Base-by-base conservation (phyloP, 2,888 invertebrate species). In the Chloromyia formosa region DNA sequence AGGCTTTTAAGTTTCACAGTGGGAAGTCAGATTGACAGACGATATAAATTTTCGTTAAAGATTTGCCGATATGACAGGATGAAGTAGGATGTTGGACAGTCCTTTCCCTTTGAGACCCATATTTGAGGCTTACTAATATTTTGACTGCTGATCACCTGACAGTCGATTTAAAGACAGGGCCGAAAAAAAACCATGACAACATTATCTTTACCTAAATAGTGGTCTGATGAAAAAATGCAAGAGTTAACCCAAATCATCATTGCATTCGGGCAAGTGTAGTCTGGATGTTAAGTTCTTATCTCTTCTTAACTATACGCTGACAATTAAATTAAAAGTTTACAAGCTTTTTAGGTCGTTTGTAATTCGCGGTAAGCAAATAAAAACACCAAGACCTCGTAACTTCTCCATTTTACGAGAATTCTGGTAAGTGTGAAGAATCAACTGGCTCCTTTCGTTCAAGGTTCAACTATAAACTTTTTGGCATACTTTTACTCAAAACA, bases 291-390 rank as follows among this genome's bases (percentile, higher is more conserved):
- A 35, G 7, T 7, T 2, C 27, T 35, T 35, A 35, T 35, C 27
- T 35, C 2, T 4, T 35, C 27, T 35, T 35, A 35, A 35, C 27
- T 35, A 35, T 7, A 35, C 27, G 27, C 27, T 35, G 27, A 35
- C 27, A 66, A 49, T 66, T 66, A 66, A 66, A 66, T 22, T 18
- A 66, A 66, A 66, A 45, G 20, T 45, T 1, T 66, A 66, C 45
- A 45, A 66, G 20, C 66, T 45, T 66, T 66, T 40, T 45, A 35
- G 66, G 66, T 20, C 49, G 49, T 20, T 23, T 35, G 20, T 66
- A 20, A 49, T 20, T 22, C 22, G 27, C 27, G 27, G 27, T 35
- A 35, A 35, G 27, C 7, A 7, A 35, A 35, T 35, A 49, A 58
- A 22, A 40, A 58, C n/a, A 56, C 18, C 16, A 7, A 56, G 56